A percentile compares a stretch with the other conserved stretches of the same genome.
These are phyloP conservation scores for Astatoreochromis straeleni DNA, from an alignment of 2,113 vertebrate genomes.

Conservation along the genomic window DNA sequence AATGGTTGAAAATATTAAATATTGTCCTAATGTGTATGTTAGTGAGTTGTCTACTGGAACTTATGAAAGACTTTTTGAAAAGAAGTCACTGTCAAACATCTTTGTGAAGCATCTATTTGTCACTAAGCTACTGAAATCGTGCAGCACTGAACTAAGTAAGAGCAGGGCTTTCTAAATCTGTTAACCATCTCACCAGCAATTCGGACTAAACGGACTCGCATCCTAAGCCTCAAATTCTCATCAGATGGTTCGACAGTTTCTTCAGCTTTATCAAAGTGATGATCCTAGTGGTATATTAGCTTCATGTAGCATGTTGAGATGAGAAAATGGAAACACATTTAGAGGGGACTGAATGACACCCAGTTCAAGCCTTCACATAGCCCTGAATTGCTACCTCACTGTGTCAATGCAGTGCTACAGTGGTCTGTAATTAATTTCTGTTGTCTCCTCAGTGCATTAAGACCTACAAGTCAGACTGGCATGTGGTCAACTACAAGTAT, in stretches of 20 bases:
- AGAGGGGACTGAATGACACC: not conserved
- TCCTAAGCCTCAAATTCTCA: not conserved
- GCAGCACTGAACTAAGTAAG: not conserved
- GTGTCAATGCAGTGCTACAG: not conserved
- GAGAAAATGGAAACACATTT: not conserved
- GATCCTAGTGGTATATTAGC: not conserved
- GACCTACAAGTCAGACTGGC: constrained; percentile 97
- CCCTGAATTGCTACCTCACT: not conserved
- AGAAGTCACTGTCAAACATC: not conserved
- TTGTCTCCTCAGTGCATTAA: constrained; percentile 88
- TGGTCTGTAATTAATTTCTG: not conserved
- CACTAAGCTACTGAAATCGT: not conserved
- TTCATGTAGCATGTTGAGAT: not conserved
- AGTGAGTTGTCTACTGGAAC: not conserved
- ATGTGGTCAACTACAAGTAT: constrained; percentile 92
- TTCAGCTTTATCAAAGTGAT: not conserved
- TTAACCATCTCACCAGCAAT: not conserved
- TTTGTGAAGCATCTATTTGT: not conserved
- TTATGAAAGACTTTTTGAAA: not conserved
- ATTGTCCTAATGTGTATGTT: not conserved
- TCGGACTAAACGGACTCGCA: not conserved
- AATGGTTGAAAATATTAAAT: not conserved
- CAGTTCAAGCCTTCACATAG: not conserved
- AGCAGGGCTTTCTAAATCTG: not conserved
- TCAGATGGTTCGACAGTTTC: not conserved